Evolutionary conservation across 2,113 vertebrate species (phyloP).

Genomic region (Paralichthys olivaceus): DNA sequence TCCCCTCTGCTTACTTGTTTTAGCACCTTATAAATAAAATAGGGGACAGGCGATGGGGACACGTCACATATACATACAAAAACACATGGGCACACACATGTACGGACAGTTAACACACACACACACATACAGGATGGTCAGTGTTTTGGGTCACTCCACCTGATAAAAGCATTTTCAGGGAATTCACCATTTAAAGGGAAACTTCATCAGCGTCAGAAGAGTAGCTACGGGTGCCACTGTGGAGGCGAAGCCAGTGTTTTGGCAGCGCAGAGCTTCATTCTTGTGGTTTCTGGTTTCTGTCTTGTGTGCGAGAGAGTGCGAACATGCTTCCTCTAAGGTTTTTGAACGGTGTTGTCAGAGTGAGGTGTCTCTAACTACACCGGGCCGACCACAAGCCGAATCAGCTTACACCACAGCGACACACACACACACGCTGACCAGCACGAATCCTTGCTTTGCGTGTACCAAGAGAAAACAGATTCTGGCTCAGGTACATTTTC

Average conservation of each 20-base stretch:
- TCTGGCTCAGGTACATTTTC: constrained; percentile 2
- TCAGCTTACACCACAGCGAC: constrained; percentile 73
- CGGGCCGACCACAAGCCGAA: constrained; percentile 70
- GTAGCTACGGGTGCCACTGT: constrained; percentile 52
- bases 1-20: constrained; percentile 53
- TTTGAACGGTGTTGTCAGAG: constrained; percentile 64
- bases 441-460: neutral
- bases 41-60: constrained; percentile 45
- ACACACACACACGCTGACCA: neutral
- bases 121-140: neutral
- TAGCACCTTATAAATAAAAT: constrained; percentile 69
- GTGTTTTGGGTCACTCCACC: neutral
- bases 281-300: constrained; percentile 77
- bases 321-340: constrained; percentile 63
- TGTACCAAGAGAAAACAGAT: neutral
- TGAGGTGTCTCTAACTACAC: constrained; percentile 63
- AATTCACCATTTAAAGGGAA: neutral
- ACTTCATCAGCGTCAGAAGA: constrained; percentile 25
- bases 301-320: constrained; percentile 58
- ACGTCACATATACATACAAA: constrained; percentile 38
- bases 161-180: neutral
- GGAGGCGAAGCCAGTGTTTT: constrained; percentile 43
- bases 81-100: constrained; percentile 18
- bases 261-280: constrained; percentile 59
- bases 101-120: neutral